Percentiles rank a stretch among this genome's conserved stretches.
phyloP scores from a whole-genome alignment of 2,888 invertebrate species.

The Teleogryllus oceanicus region DNA sequence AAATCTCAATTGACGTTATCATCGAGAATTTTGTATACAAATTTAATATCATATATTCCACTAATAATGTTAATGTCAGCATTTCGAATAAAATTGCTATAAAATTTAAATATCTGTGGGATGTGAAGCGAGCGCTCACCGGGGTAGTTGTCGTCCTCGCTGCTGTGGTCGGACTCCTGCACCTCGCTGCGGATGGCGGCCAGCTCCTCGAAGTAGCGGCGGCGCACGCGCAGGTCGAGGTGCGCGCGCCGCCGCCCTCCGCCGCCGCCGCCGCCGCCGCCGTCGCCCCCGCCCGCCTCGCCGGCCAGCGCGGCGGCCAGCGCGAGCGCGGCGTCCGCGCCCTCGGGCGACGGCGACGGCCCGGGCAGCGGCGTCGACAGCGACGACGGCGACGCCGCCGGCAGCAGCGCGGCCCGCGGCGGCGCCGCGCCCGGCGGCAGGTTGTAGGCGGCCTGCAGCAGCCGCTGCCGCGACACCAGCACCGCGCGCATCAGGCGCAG shows the following conservation, averaged over 20 bases:
- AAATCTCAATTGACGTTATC: too few relatives aligned
- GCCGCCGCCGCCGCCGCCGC: conserved; percentile 65
- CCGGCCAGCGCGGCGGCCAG: conserved; percentile 59
- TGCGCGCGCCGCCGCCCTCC: conserved; percentile 43
- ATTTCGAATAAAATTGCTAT: too few relatives aligned
- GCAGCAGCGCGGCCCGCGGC: conserved; percentile 28
- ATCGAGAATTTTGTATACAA: too few relatives aligned
- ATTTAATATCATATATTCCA: too few relatives aligned
- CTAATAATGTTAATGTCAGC: too few relatives aligned
- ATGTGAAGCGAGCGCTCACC: conserved; percentile 41
- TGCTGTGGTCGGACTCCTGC: conserved; percentile 60
- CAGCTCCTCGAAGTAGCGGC: conserved; percentile 61
- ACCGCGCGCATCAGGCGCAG: conserved; percentile 69
- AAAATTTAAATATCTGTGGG: too few relatives aligned
- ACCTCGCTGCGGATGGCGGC: conserved; percentile 66
- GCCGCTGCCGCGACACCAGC: conserved; percentile 67
- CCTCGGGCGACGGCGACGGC: not conserved
- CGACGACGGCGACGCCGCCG: not conserved
- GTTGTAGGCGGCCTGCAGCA: conserved; percentile 62
- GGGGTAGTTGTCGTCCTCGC: conserved; percentile 76
- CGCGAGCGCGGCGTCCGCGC: conserved; percentile 49
- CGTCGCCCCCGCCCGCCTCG: conserved; percentile 69
- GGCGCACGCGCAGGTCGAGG: conserved; percentile 39
- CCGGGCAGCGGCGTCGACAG: not conserved
- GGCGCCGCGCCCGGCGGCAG: conserved; percentile 58